Base-by-base conservation (phyloP, 2,797 vertebrate genomes). In the Phalloptychus januarius region DNA sequence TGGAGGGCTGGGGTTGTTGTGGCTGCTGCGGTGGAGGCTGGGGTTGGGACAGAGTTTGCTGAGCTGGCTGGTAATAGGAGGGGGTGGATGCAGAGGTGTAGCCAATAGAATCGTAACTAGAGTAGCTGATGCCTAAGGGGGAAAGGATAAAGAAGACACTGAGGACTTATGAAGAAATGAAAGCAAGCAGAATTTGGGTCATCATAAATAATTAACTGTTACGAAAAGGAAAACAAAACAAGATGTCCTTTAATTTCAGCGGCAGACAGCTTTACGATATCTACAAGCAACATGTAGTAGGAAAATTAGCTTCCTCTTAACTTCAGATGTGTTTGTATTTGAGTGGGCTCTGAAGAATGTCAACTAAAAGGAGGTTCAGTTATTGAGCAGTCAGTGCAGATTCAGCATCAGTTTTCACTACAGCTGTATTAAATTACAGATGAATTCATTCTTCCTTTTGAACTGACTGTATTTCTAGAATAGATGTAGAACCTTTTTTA, bases 61-160 rank as follows among this genome's bases (percentile, higher is more conserved):
- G 96, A 1, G 94, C 83, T 0, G 94, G 89, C 82, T 95, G 96
- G 84, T 95, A 95, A 87, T 95, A 95, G 8, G 95, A 91, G 2
- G 95, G 79, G 8, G 94, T 91, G n/a, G 94, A 90, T 1, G 95
- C 90, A 16, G 93, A 90, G 18, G 93, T 94, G 85, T 95, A 96
- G 71, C 88, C 91, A 4, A 87, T 83, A 1, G 92, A 82, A 3
- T 96, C 95, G 48, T 94, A 96, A 85, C 67, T 88, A 4, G 92
- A 90, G 87, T 95, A 96, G 87, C 76, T 95, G 38, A 95, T 89
- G 82, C 96, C 96, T 96, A 83, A 83, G 81, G 75, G 71, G n/a
- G 67, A 83, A 71, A 82, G 42, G 28, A 46, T 52, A 77, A 83
- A 42, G 38, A 81, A 48, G 16, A 80, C 10, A 38, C 63, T 8